phyloP scores from a whole-genome alignment of 2,888 invertebrate species.

The Luperina testacea region DNA sequence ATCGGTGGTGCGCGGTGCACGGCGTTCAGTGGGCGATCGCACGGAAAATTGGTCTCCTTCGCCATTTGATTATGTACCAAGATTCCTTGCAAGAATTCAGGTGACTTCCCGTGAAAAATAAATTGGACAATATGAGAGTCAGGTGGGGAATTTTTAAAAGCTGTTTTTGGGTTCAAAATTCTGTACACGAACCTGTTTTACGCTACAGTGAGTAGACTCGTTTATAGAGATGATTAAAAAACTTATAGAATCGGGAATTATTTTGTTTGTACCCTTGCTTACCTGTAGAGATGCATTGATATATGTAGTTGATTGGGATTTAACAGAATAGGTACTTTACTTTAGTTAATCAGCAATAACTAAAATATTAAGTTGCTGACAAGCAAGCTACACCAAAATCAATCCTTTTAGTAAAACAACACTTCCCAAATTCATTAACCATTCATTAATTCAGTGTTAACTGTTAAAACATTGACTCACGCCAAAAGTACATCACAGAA shows the following conservation, averaged over 20 bases:
- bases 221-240: constrained; percentile 51
- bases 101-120: constrained; percentile 75
- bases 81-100: constrained; percentile 78
- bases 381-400: background rate
- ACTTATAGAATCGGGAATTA: constrained; percentile 14
- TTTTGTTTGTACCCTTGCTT: constrained; percentile 12
- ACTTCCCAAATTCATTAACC: background rate
- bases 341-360: background rate
- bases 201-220: constrained; percentile 39
- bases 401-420: background rate
- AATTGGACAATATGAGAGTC: constrained; percentile 77
- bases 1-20: constrained; percentile 76
- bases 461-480: constrained; percentile 13
- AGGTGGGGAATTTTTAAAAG: constrained; percentile 60
- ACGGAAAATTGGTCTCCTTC: constrained; percentile 88
- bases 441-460: constrained; percentile 7
- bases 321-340: background rate
- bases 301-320: background rate
- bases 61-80: constrained; percentile 86
- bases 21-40: constrained; percentile 80
- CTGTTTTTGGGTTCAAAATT: constrained; percentile 55
- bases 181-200: constrained; percentile 45
- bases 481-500: constrained; percentile 16
- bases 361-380: background rate
- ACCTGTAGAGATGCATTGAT: background rate